Conservation (phyloP, 23 tunicate genomes). For the Oikopleura vanhoeffeni region DNA sequence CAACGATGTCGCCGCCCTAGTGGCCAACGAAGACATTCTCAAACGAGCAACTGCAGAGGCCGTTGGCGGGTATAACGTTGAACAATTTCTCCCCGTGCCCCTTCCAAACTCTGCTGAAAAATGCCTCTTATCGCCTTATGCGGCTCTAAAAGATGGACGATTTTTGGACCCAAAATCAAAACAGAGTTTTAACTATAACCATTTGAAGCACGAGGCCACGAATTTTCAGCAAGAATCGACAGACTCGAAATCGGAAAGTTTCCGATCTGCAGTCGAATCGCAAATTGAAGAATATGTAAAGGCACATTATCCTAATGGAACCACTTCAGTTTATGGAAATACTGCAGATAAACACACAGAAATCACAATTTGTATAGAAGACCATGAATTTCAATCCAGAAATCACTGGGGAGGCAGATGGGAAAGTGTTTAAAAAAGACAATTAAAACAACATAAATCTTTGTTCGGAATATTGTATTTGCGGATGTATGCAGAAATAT, state of each 20-base stretch:
- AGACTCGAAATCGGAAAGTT: conserved; percentile 21
- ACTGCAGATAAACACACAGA: conserved; percentile 18
- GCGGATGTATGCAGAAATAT: no score
- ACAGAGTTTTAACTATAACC: conserved; percentile 27
- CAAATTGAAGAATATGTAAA: conserved; percentile 29
- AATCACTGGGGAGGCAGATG: conserved; percentile 93
- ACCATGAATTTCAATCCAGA: conserved; percentile 53
- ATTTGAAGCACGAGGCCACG: conserved; percentile 23
- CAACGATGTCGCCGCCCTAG: conserved; percentile 24
- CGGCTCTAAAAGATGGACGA: conserved; percentile 26
- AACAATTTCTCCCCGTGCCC: conserved; percentile 59
- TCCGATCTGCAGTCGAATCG: conserved; percentile 33
- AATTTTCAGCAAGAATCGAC: conserved; percentile 24
- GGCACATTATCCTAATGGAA: conserved; percentile 54
- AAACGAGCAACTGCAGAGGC: conserved; percentile 4
- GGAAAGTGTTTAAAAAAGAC: no score
- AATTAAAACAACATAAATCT: no score
- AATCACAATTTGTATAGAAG: conserved; percentile 68
- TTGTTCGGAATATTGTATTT: no score
- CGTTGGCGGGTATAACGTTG: conserved; percentile 33
- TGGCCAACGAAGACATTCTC: background rate
- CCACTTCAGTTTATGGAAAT: conserved; percentile 21
- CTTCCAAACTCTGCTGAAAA: conserved; percentile 28
- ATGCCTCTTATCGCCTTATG: conserved; percentile 33
- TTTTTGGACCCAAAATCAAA: conserved; percentile 58